Percentiles rank a stretch among this genome's conserved stretches.
These are phyloP conservation scores for Bubo blakistoni DNA, from an alignment of 2,113 vertebrate genomes.

Conservation along the genomic window DNA sequence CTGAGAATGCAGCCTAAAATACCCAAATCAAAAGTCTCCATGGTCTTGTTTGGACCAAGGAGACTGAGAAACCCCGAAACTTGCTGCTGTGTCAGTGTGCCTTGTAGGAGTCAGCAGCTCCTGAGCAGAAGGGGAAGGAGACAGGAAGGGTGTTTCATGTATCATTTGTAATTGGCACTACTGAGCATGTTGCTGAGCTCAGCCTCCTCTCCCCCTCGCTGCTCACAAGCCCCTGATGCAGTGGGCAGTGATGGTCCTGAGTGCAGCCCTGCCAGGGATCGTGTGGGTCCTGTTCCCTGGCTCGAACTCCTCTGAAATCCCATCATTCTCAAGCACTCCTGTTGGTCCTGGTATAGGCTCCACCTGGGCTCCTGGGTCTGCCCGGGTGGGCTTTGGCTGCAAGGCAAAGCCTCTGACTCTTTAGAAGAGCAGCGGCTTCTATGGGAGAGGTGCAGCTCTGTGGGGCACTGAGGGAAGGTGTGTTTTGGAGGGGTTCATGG, in stretches of 20 bases:
- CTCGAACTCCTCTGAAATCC: background rate
- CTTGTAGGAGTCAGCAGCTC: background rate
- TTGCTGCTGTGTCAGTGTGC: too few relatives aligned
- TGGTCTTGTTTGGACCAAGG: background rate
- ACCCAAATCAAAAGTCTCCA: background rate
- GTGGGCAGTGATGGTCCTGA: background rate
- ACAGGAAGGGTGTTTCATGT: background rate
- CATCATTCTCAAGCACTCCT: rapidly evolving
- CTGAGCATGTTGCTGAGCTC: background rate
- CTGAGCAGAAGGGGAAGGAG: background rate
- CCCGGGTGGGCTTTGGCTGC: background rate
- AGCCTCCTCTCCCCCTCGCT: too few relatives aligned
- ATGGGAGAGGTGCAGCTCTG: background rate
- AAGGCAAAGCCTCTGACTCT: background rate
- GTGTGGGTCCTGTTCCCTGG: background rate
- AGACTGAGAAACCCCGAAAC: background rate
- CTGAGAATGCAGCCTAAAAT: background rate
- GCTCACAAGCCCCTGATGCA: rapidly evolving
- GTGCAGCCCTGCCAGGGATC: background rate
- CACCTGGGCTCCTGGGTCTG: background rate
- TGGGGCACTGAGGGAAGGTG: too few relatives aligned
- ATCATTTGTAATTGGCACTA: rapidly evolving
- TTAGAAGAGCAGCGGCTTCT: background rate
- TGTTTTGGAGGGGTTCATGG: background rate
- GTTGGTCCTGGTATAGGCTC: too few relatives aligned